Base-by-base conservation (phyloP, 2,113 vertebrate genomes). In the Spermophilus dauricus region DNA sequence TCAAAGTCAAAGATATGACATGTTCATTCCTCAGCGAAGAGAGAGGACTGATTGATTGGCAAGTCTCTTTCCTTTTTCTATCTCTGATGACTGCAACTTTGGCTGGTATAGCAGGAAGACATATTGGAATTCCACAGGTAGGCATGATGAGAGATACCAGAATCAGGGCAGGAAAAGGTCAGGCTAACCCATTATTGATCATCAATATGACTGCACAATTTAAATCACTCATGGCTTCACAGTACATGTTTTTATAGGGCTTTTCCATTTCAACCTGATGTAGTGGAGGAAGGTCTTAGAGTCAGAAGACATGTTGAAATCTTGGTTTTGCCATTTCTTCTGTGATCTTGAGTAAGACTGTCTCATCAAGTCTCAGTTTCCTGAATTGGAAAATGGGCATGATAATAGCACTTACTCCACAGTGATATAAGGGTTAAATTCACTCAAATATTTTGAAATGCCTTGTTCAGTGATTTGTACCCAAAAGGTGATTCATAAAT, bases 1-100 rank as follows among this genome's bases (percentile, higher is more conserved):
- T 93, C 70, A 78, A 97, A 94, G 83, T 96, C 86, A 80, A 48
- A 95, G 65, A 51, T 84, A 86, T 81, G 84, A 61, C 83, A 88
- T 83, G 18, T 45, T 58, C 72, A 28, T 91, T 89, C 76, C 42
- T 97, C 65, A 0, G 10, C 65, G 56, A 94, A 84, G 16, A 82
- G 37, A 89, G 30, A 83, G 30, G 53, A 3, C n/a, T 91, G 72
- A 95, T 61, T 91, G 72, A 95, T 61, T 88, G 82, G 32, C n/a
- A 82, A 94, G 48, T 56, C 28, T 63, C 51, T 82, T 78, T n/a
- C 14, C 34, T 94, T 87, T 73, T 39, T 34, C 70, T 58, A 6
- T 61, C 42, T 94, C 93, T 84, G 53, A 11, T 63, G 63, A 75
- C 32, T 83, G 20, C 4, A 58, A 5, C 39, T 93, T 82, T 95